Evolutionary conservation across 53 echinoderm and acorn worm species (phyloP), one percentile per base, ranked within the genome.

Genomic region (Luidia sarsii): DNA sequence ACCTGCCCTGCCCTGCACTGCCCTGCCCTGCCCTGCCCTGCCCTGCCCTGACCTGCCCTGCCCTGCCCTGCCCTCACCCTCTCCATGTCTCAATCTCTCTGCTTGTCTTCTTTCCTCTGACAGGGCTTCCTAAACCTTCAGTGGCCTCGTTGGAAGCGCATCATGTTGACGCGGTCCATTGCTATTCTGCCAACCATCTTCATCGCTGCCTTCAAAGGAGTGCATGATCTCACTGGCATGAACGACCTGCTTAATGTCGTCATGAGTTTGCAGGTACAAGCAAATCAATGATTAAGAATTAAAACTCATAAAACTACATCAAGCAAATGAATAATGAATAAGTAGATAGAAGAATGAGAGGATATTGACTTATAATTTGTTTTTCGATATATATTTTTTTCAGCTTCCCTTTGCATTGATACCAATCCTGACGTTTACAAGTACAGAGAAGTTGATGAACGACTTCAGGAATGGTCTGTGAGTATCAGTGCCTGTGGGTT

Each of bases 381-480:
- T n/a, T n/a, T n/a, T n/a, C n/a, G 22, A 11, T 48, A 46, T n/a
- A n/a, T n/a, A n/a, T n/a, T n/a, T n/a, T n/a, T n/a, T n/a, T 53
- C 80, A 92, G 92, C 90, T 95, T 20, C 96, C 96, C 5, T 95
- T 95, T 80, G 96, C 96, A 28, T 81, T 92, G n/a, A 90, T 95
- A 75, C 96, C 96, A 3, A 86, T 95, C 65, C 69, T 95, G 51
- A 95, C 96, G 0, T 95, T 95, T 52, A 95, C 96, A 37, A 95
- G 96, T 25, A 82, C 55, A 20, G 83, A 71, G 6, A 30, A 68
- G 15, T 56, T 95, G 39, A 95, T 95, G 96, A 60, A 85, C 22
- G 90, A 90, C 31, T 95, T 93, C 55, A 82, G 61, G 35, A 92
- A 95, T 86, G 92, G 90, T 57, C 62, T 88, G 92, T 95, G 69